Evolutionary conservation across 2,888 invertebrate species (phyloP), one percentile per base, ranked within the genome.

Genomic region (Drosophila borborema): DNA sequence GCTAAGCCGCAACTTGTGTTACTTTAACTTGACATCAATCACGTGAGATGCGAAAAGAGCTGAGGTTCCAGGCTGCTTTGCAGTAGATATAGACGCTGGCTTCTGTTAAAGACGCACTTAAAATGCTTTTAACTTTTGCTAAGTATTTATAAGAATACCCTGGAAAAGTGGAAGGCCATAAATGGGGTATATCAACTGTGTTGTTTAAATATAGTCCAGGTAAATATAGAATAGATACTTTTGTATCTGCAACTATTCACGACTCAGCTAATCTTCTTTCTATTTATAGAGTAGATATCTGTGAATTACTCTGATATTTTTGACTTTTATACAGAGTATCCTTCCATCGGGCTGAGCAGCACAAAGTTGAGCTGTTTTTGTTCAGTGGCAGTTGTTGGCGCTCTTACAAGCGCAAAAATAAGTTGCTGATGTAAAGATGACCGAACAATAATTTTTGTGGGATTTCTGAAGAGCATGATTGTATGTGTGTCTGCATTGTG

Each of bases 361-460:
- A 6, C 28, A 23, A 36, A 51, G 49, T 36, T 10, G 1, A 12
- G 9, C 40, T 12, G 49, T 55, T 59, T 46, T 58, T 60, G 49
- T 65, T 59, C 58, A 28, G 53, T 38, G 64, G 45, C 46, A 9
- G 45, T 48, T 64, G 59, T 43, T 54, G 71, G 65, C 55, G 71
- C 71, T 64, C 49, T 73, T 72, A 72, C 66, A 73, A 58, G 56
- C 55, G 56, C 53, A 28, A 61, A 55, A 45, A 61, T 62, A 75
- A 86, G 73, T 72, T 81, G 86, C 88, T 81, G 81, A 87, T 82
- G 80, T 74, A 75, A 81, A 85, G 88, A 85, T 85, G 88, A 87
- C 87, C 81, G 67, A 70, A 74, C 84, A 81, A 87, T 73, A 80
- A 81, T 80, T 74, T 69, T 73, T 74, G 70, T 82, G 81, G 68